phyloP scores from a whole-genome alignment of 2,113 vertebrate genomes.

The Addax nasomaculatus region DNA sequence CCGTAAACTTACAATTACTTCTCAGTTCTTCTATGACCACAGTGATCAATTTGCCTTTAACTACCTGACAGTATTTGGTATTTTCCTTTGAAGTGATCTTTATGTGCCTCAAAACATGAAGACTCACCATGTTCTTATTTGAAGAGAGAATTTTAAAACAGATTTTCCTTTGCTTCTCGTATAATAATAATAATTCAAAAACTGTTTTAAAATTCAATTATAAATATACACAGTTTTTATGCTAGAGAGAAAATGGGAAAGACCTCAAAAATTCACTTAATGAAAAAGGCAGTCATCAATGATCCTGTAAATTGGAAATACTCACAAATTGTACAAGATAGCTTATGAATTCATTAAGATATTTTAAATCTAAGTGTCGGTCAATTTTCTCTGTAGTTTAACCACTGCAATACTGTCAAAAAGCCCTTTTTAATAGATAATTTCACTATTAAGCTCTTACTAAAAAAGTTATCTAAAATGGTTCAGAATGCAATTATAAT shows the following conservation, averaged over 20 bases:
- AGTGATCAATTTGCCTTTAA: neutral
- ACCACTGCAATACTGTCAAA: neutral
- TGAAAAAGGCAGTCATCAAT: constrained; percentile 53
- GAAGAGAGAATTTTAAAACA: neutral
- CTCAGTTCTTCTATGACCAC: neutral
- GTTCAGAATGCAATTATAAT: neutral
- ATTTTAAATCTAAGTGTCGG: neutral
- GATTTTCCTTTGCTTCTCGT: neutral
- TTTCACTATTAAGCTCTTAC: neutral
- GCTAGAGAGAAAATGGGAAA: neutral
- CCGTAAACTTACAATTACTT: neutral
- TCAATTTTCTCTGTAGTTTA: constrained; percentile 25
- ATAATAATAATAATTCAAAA: neutral
- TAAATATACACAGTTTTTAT: neutral
- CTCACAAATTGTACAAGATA: neutral
- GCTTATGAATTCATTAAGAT: constrained; percentile 21
- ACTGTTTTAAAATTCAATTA: neutral
- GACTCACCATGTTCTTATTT: neutral
- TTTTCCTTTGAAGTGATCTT: neutral
- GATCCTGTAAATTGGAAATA: constrained; percentile 62
- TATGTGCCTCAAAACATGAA: neutral
- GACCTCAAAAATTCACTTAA: constrained; percentile 27
- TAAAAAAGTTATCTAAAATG: neutral
- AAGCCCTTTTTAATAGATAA: neutral
- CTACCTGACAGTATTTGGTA: neutral